Evolutionary conservation across 2,113 vertebrate species (phyloP).

Genomic region (Zosterops pallidus): DNA sequence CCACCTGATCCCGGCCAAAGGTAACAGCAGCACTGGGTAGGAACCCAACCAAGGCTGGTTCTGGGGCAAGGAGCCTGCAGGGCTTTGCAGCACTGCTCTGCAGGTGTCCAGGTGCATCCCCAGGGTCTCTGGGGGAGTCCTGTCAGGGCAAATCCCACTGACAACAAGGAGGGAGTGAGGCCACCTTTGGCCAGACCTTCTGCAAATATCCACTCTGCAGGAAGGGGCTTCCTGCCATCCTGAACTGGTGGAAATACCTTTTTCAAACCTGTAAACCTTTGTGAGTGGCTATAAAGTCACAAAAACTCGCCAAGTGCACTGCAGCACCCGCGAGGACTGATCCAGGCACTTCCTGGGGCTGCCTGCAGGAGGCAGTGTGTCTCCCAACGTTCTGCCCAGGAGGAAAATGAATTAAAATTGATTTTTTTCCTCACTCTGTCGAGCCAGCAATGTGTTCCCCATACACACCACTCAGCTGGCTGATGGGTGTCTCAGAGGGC

Average conservation of each 20-base stretch:
- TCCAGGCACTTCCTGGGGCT: background rate
- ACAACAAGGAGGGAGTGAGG: background rate
- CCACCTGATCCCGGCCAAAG: background rate
- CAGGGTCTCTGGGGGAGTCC: background rate
- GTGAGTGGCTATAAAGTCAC: too few species aligned
- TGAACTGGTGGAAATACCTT: background rate
- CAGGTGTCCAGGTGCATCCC: accelerated
- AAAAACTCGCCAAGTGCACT: background rate
- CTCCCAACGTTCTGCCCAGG: accelerated
- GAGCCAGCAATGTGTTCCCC: background rate
- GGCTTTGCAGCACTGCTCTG: background rate
- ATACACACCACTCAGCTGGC: background rate
- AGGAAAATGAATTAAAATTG: background rate
- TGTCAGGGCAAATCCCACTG: background rate
- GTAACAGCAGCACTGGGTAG: background rate
- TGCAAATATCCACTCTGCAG: background rate
- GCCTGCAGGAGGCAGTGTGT: accelerated
- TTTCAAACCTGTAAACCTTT: background rate
- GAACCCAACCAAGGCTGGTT: accelerated
- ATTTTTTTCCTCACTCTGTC: background rate
- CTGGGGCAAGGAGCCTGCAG: background rate
- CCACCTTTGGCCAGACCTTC: background rate
- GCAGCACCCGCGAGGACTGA: background rate
- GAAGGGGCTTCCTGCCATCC: background rate
- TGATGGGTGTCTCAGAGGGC: background rate